Evolutionary conservation across 2,797 vertebrate species (phyloP), one percentile per base, ranked within the genome.

Genomic region (Steatocranus sp.): DNA sequence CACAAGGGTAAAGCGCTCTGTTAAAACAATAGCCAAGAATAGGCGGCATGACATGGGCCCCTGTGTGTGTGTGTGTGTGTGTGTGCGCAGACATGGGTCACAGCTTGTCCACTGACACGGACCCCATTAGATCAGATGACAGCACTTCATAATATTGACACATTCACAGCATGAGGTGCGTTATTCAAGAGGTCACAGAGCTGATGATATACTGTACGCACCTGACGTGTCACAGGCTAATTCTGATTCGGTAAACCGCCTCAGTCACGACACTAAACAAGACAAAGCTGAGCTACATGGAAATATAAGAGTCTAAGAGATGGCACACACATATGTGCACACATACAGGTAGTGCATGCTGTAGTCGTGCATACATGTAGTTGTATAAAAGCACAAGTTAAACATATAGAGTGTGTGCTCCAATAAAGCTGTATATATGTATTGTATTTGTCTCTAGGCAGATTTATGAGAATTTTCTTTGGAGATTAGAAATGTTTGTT

Each of bases 81-180:
- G 70, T 20, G 12, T 46, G 54, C 4, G 38, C 1, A 80, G 75
- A 79, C 81, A 46, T 84, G 87, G 82, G 91, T 93, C 90, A 82
- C 90, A 90, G 87, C 89, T 90, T 90, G 90, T 93, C 91, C 91
- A 90, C 87, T 30, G 82, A 93, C 90, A 93, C 54, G 77, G 87
- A 88, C 82, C 86, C 85, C 88, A 83, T 91, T 86, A 87, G 89
- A 95, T 94, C 92, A 86, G 81, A 93, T 94, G 87, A 93, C 93
- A 94, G 88, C 90, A 89, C 89, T 95, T 94, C 92, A 94, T 94
- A 94, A 95, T 92, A 94, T 92, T 94, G 92, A 94, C 90, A 94
- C 87, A 79, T 95, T 94, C 92, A 86, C 93, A 94, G 91, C 88
- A 84, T 80, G 92, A 90, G 81, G 86, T 83, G 89, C 68, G 82